Evolutionary conservation across 1,140 invertebrate genomes (phyloP).

Genomic region (Bombus soroeensis): DNA sequence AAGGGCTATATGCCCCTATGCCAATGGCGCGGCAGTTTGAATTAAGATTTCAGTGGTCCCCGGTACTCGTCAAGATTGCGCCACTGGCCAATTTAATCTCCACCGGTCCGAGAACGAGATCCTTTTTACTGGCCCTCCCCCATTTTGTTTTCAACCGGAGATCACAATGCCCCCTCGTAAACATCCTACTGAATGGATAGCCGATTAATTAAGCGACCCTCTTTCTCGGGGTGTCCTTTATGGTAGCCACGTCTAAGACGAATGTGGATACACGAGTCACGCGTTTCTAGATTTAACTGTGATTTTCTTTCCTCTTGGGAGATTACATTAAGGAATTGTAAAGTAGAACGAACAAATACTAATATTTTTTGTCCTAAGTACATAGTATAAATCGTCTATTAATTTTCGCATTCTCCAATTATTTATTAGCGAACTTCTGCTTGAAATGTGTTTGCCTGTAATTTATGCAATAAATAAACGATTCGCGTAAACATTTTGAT

Average conservation of each 20-base stretch:
- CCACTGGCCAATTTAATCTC: constrained; percentile 65
- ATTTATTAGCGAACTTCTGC: too few relatives aligned
- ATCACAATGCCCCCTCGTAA: constrained; percentile 42
- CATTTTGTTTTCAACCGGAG: constrained; percentile 41
- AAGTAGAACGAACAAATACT: background rate
- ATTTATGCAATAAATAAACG: too few relatives aligned
- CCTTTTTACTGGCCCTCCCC: constrained; percentile 37
- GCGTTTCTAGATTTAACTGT: background rate
- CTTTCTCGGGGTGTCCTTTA: background rate
- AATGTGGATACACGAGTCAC: background rate
- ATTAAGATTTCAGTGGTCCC: constrained; percentile 68
- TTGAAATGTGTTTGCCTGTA: too few relatives aligned
- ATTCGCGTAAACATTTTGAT: too few relatives aligned
- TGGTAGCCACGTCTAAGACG: background rate
- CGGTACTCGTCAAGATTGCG: constrained; percentile 59
- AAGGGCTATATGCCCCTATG: constrained; percentile 47
- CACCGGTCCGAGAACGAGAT: constrained; percentile 39
- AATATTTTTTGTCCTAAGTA: too few relatives aligned
- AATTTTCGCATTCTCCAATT: too few relatives aligned
- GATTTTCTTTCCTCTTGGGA: background rate
- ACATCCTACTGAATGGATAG: constrained; percentile 13
- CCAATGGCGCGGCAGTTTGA: constrained; percentile 39
- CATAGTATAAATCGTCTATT: too few relatives aligned
- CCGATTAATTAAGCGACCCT: constrained; percentile 46
- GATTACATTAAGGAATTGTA: background rate